Conservation (phyloP, 2,113 vertebrate species). For the Crotalus viridis region DNA sequence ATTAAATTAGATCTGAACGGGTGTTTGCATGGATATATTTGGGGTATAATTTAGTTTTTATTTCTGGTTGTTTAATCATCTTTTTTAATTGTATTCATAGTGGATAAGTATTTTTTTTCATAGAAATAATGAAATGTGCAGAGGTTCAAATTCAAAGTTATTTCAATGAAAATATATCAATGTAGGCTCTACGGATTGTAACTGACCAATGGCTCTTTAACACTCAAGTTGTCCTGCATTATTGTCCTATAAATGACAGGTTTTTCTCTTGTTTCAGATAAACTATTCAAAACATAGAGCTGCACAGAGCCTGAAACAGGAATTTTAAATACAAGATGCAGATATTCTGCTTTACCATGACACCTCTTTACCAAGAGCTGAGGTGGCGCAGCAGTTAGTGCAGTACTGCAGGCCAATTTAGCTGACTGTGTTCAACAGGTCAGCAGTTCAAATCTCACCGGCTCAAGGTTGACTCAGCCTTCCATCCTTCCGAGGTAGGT, state of each 20-base stretch:
- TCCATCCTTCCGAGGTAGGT: too few species aligned
- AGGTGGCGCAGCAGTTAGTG: too few species aligned
- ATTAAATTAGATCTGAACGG: not conserved
- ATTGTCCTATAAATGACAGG: not conserved
- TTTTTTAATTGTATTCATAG: not conserved
- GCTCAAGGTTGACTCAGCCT: too few species aligned
- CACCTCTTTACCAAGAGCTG: not conserved
- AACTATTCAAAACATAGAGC: not conserved
- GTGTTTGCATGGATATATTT: not conserved
- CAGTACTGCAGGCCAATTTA: too few species aligned
- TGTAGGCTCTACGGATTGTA: not conserved
- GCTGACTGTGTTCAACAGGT: too few species aligned
- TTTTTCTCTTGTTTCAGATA: not conserved
- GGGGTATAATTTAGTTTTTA: not conserved
- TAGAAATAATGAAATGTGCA: not conserved
- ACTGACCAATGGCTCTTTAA: not conserved
- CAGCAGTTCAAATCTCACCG: too few species aligned
- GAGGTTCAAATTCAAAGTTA: not conserved
- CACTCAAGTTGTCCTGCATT: not conserved
- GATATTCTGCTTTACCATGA: not conserved
- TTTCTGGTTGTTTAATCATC: not conserved
- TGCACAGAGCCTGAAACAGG: not conserved
- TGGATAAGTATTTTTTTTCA: not conserved
- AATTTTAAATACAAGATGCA: not conserved
- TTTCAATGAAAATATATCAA: not conserved